Percentiles rank a stretch among this genome's conserved stretches.
phyloP scores from a whole-genome alignment of 2,113 vertebrate species.

The Probosciger aterrimus region DNA sequence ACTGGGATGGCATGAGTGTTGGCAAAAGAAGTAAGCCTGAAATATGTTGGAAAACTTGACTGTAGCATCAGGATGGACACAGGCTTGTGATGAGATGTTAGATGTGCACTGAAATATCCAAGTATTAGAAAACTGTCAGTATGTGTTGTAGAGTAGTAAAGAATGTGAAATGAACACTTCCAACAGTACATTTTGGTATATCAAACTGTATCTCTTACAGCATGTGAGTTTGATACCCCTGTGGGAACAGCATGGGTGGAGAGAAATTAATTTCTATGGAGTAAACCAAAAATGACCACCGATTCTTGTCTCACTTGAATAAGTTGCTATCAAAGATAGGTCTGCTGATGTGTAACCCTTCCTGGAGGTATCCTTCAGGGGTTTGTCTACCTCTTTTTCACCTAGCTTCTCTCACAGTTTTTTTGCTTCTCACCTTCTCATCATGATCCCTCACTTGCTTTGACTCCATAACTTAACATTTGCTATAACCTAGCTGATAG shows the following conservation, averaged over 20 bases:
- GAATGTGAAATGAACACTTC: background rate
- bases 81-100: background rate
- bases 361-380: background rate
- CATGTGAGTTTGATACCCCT: fast-evolving
- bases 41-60: background rate
- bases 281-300: background rate
- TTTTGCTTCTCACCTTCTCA: background rate
- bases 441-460: background rate
- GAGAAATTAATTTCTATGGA: background rate
- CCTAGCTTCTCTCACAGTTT: background rate
- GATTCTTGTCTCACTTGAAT: background rate
- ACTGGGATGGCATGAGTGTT: background rate
- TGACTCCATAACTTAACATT: background rate
- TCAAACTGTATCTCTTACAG: fast-evolving
- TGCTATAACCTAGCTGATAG: background rate
- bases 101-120: background rate
- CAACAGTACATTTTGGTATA: background rate
- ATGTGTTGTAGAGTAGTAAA: background rate
- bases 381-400: background rate
- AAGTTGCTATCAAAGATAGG: background rate
- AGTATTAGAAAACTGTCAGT: background rate
- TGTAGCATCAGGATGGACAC: background rate
- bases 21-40: background rate
- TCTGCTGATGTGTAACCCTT: background rate
- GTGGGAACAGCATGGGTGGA: background rate